Evolutionary conservation across 2,888 invertebrate species (phyloP).

Genomic region (Drosophila anomalata): DNA sequence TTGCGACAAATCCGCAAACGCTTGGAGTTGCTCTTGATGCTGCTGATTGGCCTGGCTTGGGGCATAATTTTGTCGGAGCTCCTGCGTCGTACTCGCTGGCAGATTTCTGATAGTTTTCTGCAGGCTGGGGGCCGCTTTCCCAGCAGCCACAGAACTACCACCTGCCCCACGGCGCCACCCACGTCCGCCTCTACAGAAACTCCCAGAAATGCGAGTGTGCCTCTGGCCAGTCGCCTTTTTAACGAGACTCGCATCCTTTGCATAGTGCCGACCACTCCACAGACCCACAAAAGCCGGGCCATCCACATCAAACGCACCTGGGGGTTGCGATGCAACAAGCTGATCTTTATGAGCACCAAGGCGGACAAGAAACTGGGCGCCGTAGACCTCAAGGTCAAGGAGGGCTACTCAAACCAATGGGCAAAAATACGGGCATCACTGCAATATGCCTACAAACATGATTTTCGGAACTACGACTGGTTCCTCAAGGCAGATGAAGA

Average conservation of each 20-base stretch:
- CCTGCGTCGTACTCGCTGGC: conserved; percentile 46
- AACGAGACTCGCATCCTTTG: conserved; percentile 93
- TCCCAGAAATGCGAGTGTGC: background rate
- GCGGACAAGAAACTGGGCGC: conserved; percentile 90
- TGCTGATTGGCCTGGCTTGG: conserved; percentile 72
- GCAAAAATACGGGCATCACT: conserved; percentile 97
- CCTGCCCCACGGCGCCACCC: too few relatives aligned
- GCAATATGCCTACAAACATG: conserved; percentile 92
- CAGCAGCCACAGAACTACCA: background rate
- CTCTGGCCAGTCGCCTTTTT: conserved; percentile 84
- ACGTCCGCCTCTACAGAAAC: background rate
- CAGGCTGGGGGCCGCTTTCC: background rate
- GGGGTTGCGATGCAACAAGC: conserved; percentile 94
- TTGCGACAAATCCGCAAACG: conserved; percentile 44
- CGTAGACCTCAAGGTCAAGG: conserved; percentile 90
- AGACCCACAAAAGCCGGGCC: conserved; percentile 93
- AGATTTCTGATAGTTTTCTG: conserved; percentile 7
- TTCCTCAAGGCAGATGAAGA: conserved; percentile 87
- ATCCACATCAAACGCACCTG: conserved; percentile 96
- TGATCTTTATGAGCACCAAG: conserved; percentile 92
- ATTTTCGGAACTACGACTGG: conserved; percentile 95
- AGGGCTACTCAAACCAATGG: conserved; percentile 95
- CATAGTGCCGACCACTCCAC: conserved; percentile 97
- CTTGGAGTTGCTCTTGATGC: conserved; percentile 60
- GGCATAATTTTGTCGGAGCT: conserved; percentile 75